These are phyloP conservation scores for Drosophila elegans DNA, from an alignment of 1,140 invertebrate genomes.

Conservation along the genomic window DNA sequence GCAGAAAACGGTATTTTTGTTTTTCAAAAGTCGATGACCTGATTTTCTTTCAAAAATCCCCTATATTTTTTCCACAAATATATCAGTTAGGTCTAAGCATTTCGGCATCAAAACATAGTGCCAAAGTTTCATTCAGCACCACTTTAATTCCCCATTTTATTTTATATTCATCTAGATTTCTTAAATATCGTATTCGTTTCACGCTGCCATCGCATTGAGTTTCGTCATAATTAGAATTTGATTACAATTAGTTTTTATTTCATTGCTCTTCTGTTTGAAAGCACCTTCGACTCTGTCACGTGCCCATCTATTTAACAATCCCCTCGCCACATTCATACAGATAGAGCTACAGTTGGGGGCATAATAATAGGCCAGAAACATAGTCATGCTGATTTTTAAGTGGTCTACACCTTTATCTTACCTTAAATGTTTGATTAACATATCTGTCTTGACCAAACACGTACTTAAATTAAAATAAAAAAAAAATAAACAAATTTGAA, in stretches of 20 bases:
- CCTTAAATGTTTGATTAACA: too few species aligned
- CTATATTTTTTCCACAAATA: too few species aligned
- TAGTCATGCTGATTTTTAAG: too few species aligned
- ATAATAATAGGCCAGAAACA: not conserved
- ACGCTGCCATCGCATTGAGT: slow-evolving; percentile 10
- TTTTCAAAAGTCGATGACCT: too few species aligned
- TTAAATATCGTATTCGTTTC: not conserved
- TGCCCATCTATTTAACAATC: slow-evolving; percentile 19
- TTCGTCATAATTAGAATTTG: slow-evolving; percentile 19
- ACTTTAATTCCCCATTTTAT: not conserved
- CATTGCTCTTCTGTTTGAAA: slow-evolving; percentile 3
- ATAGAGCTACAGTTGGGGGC: not conserved
- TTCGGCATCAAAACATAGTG: not conserved
- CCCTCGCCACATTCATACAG: not conserved
- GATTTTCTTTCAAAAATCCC: too few species aligned
- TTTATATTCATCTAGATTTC: not conserved
- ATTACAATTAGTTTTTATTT: slow-evolving; percentile 28
- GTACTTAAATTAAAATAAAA: too few species aligned
- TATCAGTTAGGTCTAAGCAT: too few species aligned
- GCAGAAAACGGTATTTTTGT: too few species aligned
- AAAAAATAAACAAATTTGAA: too few species aligned
- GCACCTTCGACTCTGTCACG: slow-evolving; percentile 33
- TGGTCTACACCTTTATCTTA: too few species aligned
- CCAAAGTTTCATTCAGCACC: not conserved
- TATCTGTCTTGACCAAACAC: too few species aligned